Evolutionary conservation across 2,797 vertebrate genomes (phyloP), one percentile per base, ranked within the genome.

Genomic region (Rhyacichthys aspro): DNA sequence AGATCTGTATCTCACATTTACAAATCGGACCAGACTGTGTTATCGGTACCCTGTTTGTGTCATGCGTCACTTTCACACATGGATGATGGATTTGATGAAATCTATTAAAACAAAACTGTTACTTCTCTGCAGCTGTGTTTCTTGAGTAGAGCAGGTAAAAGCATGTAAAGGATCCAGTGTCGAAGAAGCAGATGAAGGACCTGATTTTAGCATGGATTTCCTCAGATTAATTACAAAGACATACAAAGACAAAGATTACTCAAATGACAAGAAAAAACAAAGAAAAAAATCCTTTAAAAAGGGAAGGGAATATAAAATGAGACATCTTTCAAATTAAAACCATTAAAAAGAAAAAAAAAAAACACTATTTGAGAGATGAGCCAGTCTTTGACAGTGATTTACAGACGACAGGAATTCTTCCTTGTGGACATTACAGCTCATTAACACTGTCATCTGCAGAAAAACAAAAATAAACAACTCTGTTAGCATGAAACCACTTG

Each of bases 1-100:
- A 78, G 68, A 73, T 78, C 67, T 76, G 54, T 67, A 28, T 28
- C 34, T 43, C 44, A 45, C 44, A 45, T 48, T 46, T 58, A 45
- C 60, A 43, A 52, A 17, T 50, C 49, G 70, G 78, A 85, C 79
- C 82, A 82, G 68, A 60, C 80, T 75, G 72, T 83, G 79, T 85
- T 71, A 71, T 56, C 37, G 83, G 81, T 84, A 67, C 79, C 70
- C 60, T 81, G 78, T 83, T 67, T 53, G 74, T 81, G 70, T 83
- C 63, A 77, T 70, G 62, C 28, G 55, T 79, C 78, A 76, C 70
- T 62, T 76, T 81, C 76, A 86, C 70, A 57, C 78, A 80, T 81
- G 77, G 71, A 75, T 58, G 72, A 67, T 78, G 79, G 70, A 78
- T 76, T 84, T 82, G 81, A 78, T 89, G 69, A 68, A 69, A 84